phyloP scores from a whole-genome alignment of 2,797 vertebrate genomes.

The Euphonia xanthogaster region DNA sequence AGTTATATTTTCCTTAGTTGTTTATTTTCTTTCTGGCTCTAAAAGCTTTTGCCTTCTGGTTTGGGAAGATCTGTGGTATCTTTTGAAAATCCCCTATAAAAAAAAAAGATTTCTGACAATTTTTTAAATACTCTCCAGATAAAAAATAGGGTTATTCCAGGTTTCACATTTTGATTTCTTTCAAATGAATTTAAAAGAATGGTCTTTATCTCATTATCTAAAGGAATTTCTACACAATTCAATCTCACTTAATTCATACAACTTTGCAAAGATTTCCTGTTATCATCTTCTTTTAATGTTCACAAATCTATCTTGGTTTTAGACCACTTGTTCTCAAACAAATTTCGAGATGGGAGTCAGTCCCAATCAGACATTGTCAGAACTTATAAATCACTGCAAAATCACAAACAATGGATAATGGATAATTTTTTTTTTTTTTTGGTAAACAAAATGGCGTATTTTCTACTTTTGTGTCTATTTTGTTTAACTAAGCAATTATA shows the following conservation, averaged over 20 bases:
- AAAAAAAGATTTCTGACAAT: not conserved
- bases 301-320: not conserved
- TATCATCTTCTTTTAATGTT: not conserved
- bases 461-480: not conserved
- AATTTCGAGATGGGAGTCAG: not conserved
- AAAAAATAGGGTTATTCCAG: not conserved
- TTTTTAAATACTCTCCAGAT: not conserved
- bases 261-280: not conserved
- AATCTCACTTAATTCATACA: not conserved
- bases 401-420: not conserved
- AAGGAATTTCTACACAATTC: not conserved
- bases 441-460: not conserved
- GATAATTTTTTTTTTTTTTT: not conserved
- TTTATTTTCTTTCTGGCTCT: not conserved
- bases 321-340: not conserved
- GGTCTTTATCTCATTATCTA: not conserved
- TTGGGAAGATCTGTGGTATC: not conserved
- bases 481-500: not conserved
- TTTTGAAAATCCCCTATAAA: not conserved
- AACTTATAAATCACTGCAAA: not conserved
- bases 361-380: not conserved
- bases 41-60: not conserved
- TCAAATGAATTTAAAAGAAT: not conserved
- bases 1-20: not conserved
- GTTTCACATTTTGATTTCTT: not conserved